Evolutionary conservation across 2,888 invertebrate genomes (phyloP), one percentile per base, ranked within the genome.

Genomic region (Trissoscelio sp.): DNA sequence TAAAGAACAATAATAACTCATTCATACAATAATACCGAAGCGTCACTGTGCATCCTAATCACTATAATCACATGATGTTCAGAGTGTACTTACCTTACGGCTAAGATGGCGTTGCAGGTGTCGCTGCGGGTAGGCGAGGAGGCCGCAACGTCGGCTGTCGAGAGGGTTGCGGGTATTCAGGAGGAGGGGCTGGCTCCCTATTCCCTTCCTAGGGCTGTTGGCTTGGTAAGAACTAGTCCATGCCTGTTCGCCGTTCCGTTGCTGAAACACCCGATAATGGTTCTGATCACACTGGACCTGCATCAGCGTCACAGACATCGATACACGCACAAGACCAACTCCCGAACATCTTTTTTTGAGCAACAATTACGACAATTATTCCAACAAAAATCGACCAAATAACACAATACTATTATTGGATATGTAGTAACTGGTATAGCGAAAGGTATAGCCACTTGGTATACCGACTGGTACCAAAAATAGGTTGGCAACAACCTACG

Each of bases 51-150:
- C 53, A 53, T 31, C 34, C 37, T 48, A 34, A 55, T 44, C 44
- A 62, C 48, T 55, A 53, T 74, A 62, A 53, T 66, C 28, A 28
- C 31, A 74, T 46, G 55, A 48, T 12, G 39, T 6, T 12, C 3
- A 11, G 18, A 46, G 37, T 70, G 46, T 44, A 88, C 91, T 90
- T 84, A 91, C 91, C 91, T 91, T 89, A 87, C 90, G 91, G 91
- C 91, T 91, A 90, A 88, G 85, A 86, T 82, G 84, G 84, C 85
- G 84, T 80, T 83, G 87, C 85, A 86, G 88, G 88, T 87, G 87
- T 88, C 89, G 90, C 87, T 88, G 89, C 82, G 83, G 37, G 66
- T 82, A 85, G 83, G 80, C 86, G 80, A 51, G 70, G 44, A 69
- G 70, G 80, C 57, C 85, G 85, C 82, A 84, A 79, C 81, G 85